Evolutionary conservation across 2,797 vertebrate genomes (phyloP), one percentile per base, ranked within the genome.

Genomic region (Chaenodraco wilsoni): DNA sequence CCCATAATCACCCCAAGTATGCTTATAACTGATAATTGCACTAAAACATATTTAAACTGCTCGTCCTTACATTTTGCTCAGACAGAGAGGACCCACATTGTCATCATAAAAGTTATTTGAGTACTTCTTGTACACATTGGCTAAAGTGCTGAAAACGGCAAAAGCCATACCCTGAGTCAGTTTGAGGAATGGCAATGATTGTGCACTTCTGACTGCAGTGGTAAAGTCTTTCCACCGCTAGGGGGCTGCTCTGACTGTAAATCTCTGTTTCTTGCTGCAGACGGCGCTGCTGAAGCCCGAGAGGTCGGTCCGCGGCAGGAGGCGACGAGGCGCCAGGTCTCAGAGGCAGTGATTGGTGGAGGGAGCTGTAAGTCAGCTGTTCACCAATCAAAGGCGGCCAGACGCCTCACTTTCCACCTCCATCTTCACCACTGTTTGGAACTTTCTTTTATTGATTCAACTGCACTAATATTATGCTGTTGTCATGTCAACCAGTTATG

Each of bases 261-360:
- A 17, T 72, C 15, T 69, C 11, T 73, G 8, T 72, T 12, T 77
- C 45, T 27, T 31, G 0, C 66, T 81, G 6, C 90, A 94, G 94
- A 85, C 84, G 58, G 85, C 87, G 17, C 89, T 94, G 85, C 83
- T 93, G 84, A 95, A 94, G 87, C 91, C 93, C 2, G 91, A 92
- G 68, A 89, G 94, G 73, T 91, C 94, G 0, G 87, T 91, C 58
- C 91, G 94, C 13, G 94, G 94, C 78, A 92, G 94, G 82, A 91
- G 94, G 86, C 92, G 94, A 49, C 91, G 94, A 68, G 92, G 94
- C 51, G 83, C 94, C 77, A 90, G 94, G 88, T 95, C 92, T 79
- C 92, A 92, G 75, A 90, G 91, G 81, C 91, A 91, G 90, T 92
- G 89, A 93, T 81, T 75, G 82, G 82, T 88, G 74, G 72, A 83